A percentile compares a stretch with the other conserved stretches of the same genome.
Evolutionary conservation across 2,113 vertebrate species (phyloP).

Genomic region (Ammodytes dubius): DNA sequence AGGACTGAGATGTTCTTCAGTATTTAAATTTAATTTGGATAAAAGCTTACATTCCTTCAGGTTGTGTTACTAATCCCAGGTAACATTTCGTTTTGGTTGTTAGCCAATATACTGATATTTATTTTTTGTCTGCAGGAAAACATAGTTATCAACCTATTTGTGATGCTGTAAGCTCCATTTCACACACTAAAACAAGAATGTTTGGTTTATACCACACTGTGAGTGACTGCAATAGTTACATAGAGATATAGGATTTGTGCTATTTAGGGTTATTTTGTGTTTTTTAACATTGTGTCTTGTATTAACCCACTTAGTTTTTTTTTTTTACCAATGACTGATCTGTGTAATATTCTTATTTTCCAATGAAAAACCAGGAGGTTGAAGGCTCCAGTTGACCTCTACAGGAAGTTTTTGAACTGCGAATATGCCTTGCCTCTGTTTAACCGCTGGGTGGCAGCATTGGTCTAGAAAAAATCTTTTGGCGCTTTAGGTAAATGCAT

Average conservation of each 20-base stretch:
- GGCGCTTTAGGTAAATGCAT: too few relatives aligned
- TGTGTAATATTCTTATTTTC: neutral
- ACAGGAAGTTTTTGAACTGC: neutral
- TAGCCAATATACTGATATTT: too few relatives aligned
- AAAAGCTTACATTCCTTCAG: too few relatives aligned
- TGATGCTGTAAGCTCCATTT: neutral
- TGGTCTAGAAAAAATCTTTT: neutral
- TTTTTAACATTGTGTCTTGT: neutral
- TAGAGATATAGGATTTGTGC: neutral
- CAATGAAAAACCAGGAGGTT: neutral
- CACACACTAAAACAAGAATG: neutral
- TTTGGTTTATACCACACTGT: neutral
- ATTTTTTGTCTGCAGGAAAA: neutral
- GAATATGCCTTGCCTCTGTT: neutral
- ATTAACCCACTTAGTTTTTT: neutral
- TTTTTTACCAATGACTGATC: neutral
- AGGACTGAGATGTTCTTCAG: too few relatives aligned
- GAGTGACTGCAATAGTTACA: neutral
- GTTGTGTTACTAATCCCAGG: too few relatives aligned
- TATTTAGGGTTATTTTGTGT: neutral
- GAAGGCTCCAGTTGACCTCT: neutral
- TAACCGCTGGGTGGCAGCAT: slow-evolving; percentile 64
- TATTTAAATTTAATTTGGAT: too few relatives aligned
- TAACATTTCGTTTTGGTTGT: too few relatives aligned
- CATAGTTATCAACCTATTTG: neutral